These are phyloP conservation scores for Cyprinodon tularosa DNA, from an alignment of 2,113 vertebrate species.

Conservation along the genomic window DNA sequence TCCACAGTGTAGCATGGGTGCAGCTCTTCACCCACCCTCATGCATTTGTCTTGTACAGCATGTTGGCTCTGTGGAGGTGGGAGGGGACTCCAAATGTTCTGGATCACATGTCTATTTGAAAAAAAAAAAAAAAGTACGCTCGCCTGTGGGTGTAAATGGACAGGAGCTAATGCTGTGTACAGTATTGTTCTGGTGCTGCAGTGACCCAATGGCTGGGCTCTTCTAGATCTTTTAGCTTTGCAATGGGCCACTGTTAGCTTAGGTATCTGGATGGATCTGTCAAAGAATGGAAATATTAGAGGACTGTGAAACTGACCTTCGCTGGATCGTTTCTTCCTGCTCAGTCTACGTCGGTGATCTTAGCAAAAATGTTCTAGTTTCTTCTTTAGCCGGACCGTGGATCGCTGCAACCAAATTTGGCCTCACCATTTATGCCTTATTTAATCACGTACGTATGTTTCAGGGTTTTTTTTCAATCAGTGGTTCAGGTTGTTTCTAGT, in stretches of 20 bases:
- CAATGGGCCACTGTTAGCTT: slow-evolving; percentile 51
- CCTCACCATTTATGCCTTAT: slow-evolving; percentile 60
- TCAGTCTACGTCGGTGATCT: slow-evolving; percentile 34
- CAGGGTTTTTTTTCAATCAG: slow-evolving; percentile 56
- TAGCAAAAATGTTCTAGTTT: slow-evolving; percentile 48
- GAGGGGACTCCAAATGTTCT: slow-evolving; percentile 62
- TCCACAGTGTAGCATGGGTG: slow-evolving; percentile 36
- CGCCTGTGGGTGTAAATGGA: slow-evolving; percentile 27
- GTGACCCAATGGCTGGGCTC: slow-evolving; percentile 71
- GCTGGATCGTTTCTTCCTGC: slow-evolving; percentile 50
- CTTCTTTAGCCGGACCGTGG: slow-evolving; percentile 36
- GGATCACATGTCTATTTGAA: slow-evolving; percentile 74
- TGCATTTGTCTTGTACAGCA: slow-evolving; percentile 44
- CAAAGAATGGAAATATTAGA: slow-evolving; percentile 74
- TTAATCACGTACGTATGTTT: slow-evolving; percentile 65
- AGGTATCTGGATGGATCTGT: slow-evolving; percentile 66
- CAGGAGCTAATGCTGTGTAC: slow-evolving; percentile 21
- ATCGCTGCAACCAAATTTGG: slow-evolving; percentile 58
- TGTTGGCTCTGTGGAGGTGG: slow-evolving; percentile 42
- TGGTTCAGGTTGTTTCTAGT: slow-evolving; percentile 34
- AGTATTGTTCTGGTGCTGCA: slow-evolving; percentile 66
- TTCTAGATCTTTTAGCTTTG: slow-evolving; percentile 71
- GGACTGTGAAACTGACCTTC: slow-evolving; percentile 61
- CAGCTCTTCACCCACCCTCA: slow-evolving; percentile 55
- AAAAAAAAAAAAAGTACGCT: slow-evolving; percentile 42